Base-by-base conservation (phyloP, 2,113 vertebrate genomes). In the Alaudala cheleensis region DNA sequence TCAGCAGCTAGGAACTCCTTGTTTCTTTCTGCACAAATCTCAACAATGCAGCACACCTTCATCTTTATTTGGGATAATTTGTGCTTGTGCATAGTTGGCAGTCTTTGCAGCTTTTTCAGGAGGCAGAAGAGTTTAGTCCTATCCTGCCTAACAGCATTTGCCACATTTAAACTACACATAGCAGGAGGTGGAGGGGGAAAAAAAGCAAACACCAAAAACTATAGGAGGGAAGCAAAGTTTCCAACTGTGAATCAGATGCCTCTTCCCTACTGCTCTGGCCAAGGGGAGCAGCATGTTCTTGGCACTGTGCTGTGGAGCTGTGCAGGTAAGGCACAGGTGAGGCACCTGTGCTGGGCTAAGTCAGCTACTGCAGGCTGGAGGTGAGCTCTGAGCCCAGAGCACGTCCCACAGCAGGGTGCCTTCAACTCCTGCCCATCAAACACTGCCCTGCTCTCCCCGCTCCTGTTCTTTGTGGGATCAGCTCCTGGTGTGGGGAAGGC, bases 381-480 rank as follows among this genome's bases (percentile, higher is more conserved):
- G 24, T 12, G 34, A 66, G 39, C 50, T 57, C 54, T 18, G 37
- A 4, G 23, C 22, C 60, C 33, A 37, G 56, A 21, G 47, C 61
- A 15, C 0, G 0, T 47, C 45, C 50, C 45, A 17, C 3, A 0
- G 50, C 4, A 0, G 5, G 40, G 19, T 12, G 34, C 40, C 40
- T 42, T n/a, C 76, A 42, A 1, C 51, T 51, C 29, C 34, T 26
- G 9, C 10, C n/a, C 9, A 4, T 33, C 34, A 69, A 9, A 50
- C 15, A 4, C 51, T 42, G 23, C 13, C 5, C 12, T 29, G 20
- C 14, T 37, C 21, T 25, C 14, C 9, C 45, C 9, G 13, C 21
- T 65, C 25, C 34, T 61, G 44, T 3, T 29, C 50, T 49, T 3
- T 1, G 4, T 2, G 14, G 12, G 5, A 12, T 50, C 47, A 56